Evolutionary conservation across 2,888 invertebrate species (phyloP), one percentile per base, ranked within the genome.

Genomic region (Calameuta pallipes): DNA sequence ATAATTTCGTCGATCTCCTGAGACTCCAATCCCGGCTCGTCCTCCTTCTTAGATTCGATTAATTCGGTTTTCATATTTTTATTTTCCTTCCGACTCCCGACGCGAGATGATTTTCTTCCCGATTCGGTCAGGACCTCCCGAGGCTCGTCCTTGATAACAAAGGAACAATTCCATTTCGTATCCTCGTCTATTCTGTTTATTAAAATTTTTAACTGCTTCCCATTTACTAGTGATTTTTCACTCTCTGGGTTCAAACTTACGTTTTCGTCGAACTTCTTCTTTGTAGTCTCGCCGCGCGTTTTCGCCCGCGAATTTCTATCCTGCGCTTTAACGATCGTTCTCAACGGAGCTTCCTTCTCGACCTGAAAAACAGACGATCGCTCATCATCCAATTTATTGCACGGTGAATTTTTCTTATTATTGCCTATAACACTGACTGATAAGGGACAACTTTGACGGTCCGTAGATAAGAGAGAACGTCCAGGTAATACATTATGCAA

Each of bases 341-440:
- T 56, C 41, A 75, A 77, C 11, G 76, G 33, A 75, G 77, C 76
- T 68, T 73, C 77, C 76, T 23, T 69, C 71, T 79, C 70, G n/a
- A 79, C 79, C 82, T 83, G 82, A 80, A 82, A 83, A 79, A 82
- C 77, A 82, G 75, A 56, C 75, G 79, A 12, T 76, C 70, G 75
- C 73, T 80, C 68, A 78, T 75, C 78, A 77, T 31, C 70, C 35
- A 69, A 74, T 15, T 71, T 36, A 34, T 56, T 56, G 56, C 56
- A 23, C 23, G 2, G 6, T 23, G 56, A 56, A 56, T 56, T 23
- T 56, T 23, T 56, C 2, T 6, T 56, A 23, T 56, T 23, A 23
- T 56, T 23, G 56, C 23, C 56, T 56, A 23, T 23, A 23, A 56
- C 56, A 56, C 56, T 56, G 56, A 56, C 56, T 56, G 56, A 23